Percentiles rank a stretch among this genome's conserved stretches.
Evolutionary conservation across 1,140 invertebrate species (phyloP).

Genomic region (Drosophila busckii): DNA sequence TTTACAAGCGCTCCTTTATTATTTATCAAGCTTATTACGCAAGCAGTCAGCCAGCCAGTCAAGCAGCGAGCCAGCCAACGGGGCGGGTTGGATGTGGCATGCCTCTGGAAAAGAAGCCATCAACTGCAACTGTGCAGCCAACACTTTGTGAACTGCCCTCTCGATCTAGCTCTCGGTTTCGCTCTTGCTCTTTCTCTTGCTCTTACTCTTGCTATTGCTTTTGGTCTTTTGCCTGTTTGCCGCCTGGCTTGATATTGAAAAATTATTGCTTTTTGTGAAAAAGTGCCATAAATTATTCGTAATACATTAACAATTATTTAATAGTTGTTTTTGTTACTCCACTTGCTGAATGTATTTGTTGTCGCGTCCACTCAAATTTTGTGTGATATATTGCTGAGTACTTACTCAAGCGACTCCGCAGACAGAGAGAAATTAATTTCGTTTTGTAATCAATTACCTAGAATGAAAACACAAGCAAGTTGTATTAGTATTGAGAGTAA

Average conservation of each 20-base stretch:
- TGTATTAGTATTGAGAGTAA: constrained; percentile 1
- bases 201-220: no score
- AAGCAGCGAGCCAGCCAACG: constrained; percentile 2
- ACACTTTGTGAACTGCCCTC: neutral
- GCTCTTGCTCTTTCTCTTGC: neutral
- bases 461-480: constrained; percentile 33
- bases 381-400: constrained; percentile 58
- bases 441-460: constrained; percentile 67
- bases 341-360: no score
- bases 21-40: constrained; percentile 75
- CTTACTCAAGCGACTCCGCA: constrained; percentile 57
- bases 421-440: constrained; percentile 52
- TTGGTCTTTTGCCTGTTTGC: constrained; percentile 47
- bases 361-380: constrained; percentile 57
- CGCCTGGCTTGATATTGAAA: constrained; percentile 74
- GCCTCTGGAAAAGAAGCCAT: constrained; percentile 32
- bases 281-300: constrained; percentile 75
- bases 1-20: constrained; percentile 57
- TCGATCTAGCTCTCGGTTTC: neutral
- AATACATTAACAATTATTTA: constrained; percentile 77
- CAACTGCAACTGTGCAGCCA: constrained; percentile 62
- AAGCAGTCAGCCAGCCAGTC: constrained; percentile 49
- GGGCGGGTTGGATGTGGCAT: neutral
- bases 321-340: constrained; percentile 59
- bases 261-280: constrained; percentile 77